phyloP scores from a whole-genome alignment of 2,888 invertebrate species.

The Galerucella calmariensis region DNA sequence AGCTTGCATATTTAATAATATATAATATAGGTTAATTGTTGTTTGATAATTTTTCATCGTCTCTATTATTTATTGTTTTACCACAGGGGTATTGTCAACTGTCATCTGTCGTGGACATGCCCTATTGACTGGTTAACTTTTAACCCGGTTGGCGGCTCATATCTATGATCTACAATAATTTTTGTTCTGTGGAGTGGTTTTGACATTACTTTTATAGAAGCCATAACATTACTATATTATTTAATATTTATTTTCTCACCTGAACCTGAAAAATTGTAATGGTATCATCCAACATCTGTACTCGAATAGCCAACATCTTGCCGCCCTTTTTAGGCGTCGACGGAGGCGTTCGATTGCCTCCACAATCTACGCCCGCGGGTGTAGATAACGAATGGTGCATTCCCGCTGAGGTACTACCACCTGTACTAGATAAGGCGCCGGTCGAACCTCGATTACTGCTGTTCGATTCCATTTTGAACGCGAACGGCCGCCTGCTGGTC shows the following conservation, averaged over 20 bases:
- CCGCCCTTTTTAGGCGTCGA: constrained; percentile 85
- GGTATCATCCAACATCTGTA: constrained; percentile 91
- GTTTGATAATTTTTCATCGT: no score
- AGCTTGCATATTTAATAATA: no score
- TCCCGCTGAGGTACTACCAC: constrained; percentile 60
- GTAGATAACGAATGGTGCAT: constrained; percentile 89
- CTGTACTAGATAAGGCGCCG: constrained; percentile 62
- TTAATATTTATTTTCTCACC: constrained; percentile 67
- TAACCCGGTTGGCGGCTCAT: no score
- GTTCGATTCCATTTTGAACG: constrained; percentile 51
- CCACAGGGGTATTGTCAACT: no score
- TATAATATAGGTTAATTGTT: no score
- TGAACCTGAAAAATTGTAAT: constrained; percentile 93
- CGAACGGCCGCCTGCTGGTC: constrained; percentile 20
- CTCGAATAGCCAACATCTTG: constrained; percentile 88
- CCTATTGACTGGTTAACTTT: no score
- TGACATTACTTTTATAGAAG: no score
- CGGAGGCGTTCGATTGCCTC: constrained; percentile 75
- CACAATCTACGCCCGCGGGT: constrained; percentile 85
- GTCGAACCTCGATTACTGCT: constrained; percentile 60
- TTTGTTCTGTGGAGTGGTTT: no score
- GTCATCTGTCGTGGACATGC: no score
- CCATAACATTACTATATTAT: no score
- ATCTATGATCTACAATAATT: no score
- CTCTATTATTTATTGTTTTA: no score